Percentiles rank a stretch among this genome's conserved stretches.
These are phyloP conservation scores for Otus scops DNA, from an alignment of 2,797 vertebrate species.

Conservation along the genomic window DNA sequence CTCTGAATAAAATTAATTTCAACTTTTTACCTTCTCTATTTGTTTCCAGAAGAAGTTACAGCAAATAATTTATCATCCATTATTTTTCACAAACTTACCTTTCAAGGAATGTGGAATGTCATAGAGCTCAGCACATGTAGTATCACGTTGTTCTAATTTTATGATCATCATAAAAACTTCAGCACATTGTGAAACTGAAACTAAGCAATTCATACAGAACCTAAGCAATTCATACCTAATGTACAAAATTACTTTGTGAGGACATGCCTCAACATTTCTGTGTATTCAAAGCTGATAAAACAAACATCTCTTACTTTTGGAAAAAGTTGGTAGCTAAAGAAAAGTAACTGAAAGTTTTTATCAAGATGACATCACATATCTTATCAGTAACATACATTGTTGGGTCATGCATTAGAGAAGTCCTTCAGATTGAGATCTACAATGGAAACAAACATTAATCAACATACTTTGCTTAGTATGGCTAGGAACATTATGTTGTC, in stretches of 20 bases:
- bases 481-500: background rate
- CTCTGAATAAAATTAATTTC: background rate
- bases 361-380: background rate
- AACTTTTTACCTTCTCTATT: background rate
- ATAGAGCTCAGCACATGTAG: background rate
- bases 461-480: background rate
- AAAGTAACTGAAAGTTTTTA: background rate
- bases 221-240: background rate
- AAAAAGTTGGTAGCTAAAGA: background rate
- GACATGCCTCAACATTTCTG: background rate
- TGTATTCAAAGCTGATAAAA: background rate
- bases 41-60: background rate
- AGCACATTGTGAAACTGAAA: background rate
- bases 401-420: background rate
- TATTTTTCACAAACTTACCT: background rate
- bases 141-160: background rate
- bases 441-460: background rate
- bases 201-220: background rate
- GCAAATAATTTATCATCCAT: background rate
- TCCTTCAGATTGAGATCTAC: background rate
- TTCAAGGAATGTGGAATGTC: background rate
- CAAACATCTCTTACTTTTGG: background rate
- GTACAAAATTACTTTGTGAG: background rate
- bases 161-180: background rate
- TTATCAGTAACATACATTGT: background rate